A percentile compares a stretch with the other conserved stretches of the same genome.
These are phyloP conservation scores for Coenonympha arcania DNA, from an alignment of 2,888 invertebrate species.

Conservation along the genomic window DNA sequence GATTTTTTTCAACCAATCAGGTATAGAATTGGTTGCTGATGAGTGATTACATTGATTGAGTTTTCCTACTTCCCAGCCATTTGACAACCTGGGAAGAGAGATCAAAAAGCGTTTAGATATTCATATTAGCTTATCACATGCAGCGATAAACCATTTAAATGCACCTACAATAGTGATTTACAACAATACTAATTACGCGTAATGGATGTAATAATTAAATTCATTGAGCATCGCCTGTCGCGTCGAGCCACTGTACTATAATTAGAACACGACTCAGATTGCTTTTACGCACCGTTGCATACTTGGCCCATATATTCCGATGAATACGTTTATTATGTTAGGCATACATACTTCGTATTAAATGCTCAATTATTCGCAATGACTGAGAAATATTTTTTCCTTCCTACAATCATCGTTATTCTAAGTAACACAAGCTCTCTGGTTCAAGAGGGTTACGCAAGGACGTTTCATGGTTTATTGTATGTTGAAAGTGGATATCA, in stretches of 20 bases:
- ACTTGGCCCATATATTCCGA: slow-evolving; percentile 50
- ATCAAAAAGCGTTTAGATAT: too few relatives aligned
- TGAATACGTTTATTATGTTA: slow-evolving; percentile 21
- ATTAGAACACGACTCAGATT: slow-evolving; percentile 54
- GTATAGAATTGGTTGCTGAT: too few relatives aligned
- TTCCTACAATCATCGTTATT: background rate
- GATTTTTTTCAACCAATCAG: too few relatives aligned
- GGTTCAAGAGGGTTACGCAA: background rate
- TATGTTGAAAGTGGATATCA: background rate
- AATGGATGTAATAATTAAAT: slow-evolving; percentile 33
- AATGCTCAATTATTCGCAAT: slow-evolving; percentile 8
- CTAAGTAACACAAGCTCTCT: background rate
- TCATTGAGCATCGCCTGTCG: slow-evolving; percentile 44
- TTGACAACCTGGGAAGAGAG: too few relatives aligned
- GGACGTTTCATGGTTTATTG: background rate
- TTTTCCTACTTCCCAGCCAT: too few relatives aligned
- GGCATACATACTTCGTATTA: slow-evolving; percentile 15
- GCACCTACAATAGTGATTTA: background rate
- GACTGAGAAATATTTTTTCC: slow-evolving; percentile 1
- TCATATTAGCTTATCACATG: background rate
- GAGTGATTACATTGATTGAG: too few relatives aligned
- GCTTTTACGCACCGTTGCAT: slow-evolving; percentile 51
- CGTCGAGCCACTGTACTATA: slow-evolving; percentile 47
- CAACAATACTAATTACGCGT: slow-evolving; percentile 15
- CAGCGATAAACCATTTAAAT: background rate